phyloP scores from a whole-genome alignment of 2,113 vertebrate species.

The Alethe diademata region DNA sequence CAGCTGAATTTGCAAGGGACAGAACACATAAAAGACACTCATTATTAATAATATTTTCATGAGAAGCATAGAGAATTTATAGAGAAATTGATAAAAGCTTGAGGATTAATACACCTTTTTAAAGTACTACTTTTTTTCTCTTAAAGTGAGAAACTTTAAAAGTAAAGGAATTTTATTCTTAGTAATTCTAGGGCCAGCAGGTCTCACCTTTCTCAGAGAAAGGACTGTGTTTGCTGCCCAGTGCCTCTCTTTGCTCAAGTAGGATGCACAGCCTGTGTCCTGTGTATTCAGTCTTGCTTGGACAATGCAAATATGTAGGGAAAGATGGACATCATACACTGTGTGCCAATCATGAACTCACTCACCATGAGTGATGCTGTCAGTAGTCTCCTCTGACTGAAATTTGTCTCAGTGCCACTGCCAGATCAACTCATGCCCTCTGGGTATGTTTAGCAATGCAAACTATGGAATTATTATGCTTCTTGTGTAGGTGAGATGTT shows the following conservation, averaged over 20 bases:
- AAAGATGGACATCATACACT: background rate
- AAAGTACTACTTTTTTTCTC: background rate
- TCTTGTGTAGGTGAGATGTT: background rate
- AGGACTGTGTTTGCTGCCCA: background rate
- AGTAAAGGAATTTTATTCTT: background rate
- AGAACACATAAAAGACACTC: background rate
- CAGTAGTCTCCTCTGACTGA: background rate
- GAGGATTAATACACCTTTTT: background rate
- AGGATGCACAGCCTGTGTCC: background rate
- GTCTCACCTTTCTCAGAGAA: background rate
- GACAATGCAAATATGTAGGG: background rate
- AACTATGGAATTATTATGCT: background rate
- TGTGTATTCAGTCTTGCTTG: background rate
- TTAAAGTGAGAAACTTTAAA: background rate
- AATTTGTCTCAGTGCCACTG: background rate
- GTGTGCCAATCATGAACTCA: background rate
- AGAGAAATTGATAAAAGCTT: background rate
- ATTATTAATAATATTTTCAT: background rate
- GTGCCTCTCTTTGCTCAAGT: background rate
- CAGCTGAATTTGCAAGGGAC: background rate
- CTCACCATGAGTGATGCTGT: background rate
- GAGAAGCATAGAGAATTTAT: background rate
- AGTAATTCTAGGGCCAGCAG: background rate
- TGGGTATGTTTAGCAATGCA: background rate
- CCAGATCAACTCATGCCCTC: background rate